Conservation (phyloP, 2,113 vertebrate genomes). For the Steatornis caripensis region DNA sequence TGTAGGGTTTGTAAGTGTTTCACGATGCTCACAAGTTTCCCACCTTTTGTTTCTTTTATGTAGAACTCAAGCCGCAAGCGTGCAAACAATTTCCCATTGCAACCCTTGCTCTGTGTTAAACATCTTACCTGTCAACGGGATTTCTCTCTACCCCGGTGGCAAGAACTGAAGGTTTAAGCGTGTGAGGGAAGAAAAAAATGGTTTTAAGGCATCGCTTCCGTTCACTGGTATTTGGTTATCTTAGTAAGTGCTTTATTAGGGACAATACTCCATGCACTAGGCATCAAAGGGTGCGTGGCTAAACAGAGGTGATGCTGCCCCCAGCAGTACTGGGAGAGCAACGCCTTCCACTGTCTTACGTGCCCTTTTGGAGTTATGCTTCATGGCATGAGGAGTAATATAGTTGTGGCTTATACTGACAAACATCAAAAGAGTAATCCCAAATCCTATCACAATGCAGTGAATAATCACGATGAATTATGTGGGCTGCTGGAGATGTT, state of each 20-base stretch:
- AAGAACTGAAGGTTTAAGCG: neutral
- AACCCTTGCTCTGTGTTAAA: neutral
- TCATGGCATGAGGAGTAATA: neutral
- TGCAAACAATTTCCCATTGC: neutral
- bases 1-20: neutral
- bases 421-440: neutral
- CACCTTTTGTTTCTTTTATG: neutral
- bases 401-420: neutral
- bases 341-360: neutral
- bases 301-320: neutral
- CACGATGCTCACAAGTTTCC: neutral
- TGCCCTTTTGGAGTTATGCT: neutral
- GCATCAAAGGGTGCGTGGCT: neutral
- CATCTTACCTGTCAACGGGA: neutral
- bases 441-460: neutral
- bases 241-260: neutral
- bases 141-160: neutral
- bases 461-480: neutral
- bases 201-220: neutral
- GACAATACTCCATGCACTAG: accelerated
- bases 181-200: neutral
- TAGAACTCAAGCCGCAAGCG: neutral
- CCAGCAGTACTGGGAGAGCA: neutral
- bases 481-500: neutral
- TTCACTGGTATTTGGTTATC: neutral